These are phyloP conservation scores for Sorex fumeus DNA, from an alignment of 2,113 vertebrate genomes.

Conservation along the genomic window DNA sequence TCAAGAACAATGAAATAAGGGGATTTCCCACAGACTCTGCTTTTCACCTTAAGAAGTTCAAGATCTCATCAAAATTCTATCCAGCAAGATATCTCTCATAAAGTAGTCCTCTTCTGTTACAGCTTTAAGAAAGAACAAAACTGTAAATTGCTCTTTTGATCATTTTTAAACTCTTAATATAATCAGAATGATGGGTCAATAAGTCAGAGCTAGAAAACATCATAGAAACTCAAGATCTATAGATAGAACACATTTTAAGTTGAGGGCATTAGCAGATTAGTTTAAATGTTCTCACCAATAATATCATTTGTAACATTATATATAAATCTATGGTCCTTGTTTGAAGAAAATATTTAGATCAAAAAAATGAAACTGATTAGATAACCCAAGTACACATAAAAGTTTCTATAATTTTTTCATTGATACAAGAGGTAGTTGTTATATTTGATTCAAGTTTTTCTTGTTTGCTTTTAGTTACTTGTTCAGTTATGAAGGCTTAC, in stretches of 20 bases:
- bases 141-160: conserved; percentile 2
- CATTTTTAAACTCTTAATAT: conserved; percentile 40
- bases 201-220: conserved; percentile 46
- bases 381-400: not conserved
- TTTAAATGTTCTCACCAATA: conserved; percentile 20
- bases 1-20: conserved; percentile 11
- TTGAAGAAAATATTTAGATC: conserved; percentile 26
- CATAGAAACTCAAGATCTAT: not conserved
- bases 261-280: not conserved
- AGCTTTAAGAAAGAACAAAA: not conserved
- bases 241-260: conserved; percentile 8
- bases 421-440: not conserved
- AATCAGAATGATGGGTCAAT: not conserved
- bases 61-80: too few relatives aligned
- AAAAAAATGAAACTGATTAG: conserved; percentile 59
- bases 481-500: conserved; percentile 84
- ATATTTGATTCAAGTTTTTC: not conserved
- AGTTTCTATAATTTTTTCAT: not conserved
- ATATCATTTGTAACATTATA: not conserved
- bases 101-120: not conserved
- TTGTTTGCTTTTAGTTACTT: not conserved
- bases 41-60: too few relatives aligned
- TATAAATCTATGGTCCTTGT: conserved; percentile 42
- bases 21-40: not conserved
- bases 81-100: not conserved